Base-by-base conservation (phyloP, 2,113 vertebrate genomes). In the Anthoscopus minutus region DNA sequence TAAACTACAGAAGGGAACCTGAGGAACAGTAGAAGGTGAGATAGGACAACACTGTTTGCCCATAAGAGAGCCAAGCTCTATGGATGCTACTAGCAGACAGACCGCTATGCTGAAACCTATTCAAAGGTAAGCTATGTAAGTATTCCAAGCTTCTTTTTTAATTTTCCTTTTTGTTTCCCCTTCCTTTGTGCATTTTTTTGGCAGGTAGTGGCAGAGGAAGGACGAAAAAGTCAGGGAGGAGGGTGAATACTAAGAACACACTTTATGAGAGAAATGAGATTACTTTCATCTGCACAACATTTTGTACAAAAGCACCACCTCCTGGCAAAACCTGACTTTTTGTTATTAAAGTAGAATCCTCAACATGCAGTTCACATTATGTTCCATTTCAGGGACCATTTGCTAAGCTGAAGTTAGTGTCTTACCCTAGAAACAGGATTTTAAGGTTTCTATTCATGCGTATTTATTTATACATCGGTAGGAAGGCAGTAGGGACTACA, bases 231-330 rank as follows among this genome's bases (percentile, higher is more conserved):
- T 60, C 66, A 47, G 82, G 72, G 83, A 81, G 35, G 40, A 80
- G 19, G 71, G 28, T 38, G 79, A 62, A 85, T 7, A 56, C 28
- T 81, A 54, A 87, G 58, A 81, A 77, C 22, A 44, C 4, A 21
- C 27, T 90, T 78, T 81, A 78, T 28, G 67, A 85, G 65, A 88
- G 80, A 76, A 95, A 95, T 5, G 33, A 96, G 51, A 71, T 21
- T 6, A 24, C 71, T 96, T 83, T 89, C 58, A 69, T 93, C 77
- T 84, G 91, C 93, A 83, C 88, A 86, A 97, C 96, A 88, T 70
- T 96, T 97, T 97, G 96, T 97, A 92, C 95, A 93, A 97, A 98
- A 97, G 98, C 98, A 98, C 97, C 98, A 97, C 96, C 97, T 98
- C 97, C 98, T 98, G 98, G 97, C 67, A 96, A 95, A 96, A 86